phyloP scores from a whole-genome alignment of 2,113 vertebrate genomes.

The Merops nubicus region DNA sequence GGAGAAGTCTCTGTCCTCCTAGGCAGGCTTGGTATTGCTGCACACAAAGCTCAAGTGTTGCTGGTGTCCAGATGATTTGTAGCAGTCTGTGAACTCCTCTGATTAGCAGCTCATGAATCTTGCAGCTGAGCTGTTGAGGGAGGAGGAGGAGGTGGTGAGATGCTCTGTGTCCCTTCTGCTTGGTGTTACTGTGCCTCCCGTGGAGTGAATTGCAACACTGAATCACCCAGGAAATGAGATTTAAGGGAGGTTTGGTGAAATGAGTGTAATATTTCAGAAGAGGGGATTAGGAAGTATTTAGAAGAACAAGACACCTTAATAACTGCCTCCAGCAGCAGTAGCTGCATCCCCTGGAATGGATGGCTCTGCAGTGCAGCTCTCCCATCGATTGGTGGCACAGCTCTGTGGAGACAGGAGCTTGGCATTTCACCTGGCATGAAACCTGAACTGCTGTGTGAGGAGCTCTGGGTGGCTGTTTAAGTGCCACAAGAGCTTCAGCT shows the following conservation, averaged over 20 bases:
- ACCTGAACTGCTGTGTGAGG: neutral
- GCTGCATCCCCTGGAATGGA: slow-evolving; percentile 17
- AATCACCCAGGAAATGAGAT: slow-evolving; percentile 25
- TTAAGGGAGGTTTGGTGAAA: slow-evolving; percentile 4
- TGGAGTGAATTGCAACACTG: neutral
- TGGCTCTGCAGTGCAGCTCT: neutral
- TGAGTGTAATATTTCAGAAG: neutral
- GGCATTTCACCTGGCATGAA: slow-evolving; percentile 16
- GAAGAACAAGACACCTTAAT: neutral
- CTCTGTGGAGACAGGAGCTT: neutral
- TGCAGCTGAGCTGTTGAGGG: neutral
- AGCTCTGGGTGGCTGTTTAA: too few species aligned
- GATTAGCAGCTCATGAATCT: neutral
- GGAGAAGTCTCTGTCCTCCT: neutral
- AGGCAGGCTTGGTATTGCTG: neutral
- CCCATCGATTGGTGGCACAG: neutral
- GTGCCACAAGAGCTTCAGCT: neutral
- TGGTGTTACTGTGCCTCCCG: neutral
- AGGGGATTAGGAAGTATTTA: neutral
- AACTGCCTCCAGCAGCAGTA: neutral
- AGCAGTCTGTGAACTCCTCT: neutral
- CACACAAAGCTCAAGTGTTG: neutral
- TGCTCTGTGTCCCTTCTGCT: too few species aligned
- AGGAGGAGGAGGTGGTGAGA: neutral
- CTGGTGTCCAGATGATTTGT: neutral